phyloP scores from a whole-genome alignment of 2,113 vertebrate species.

The Gopherus evgoodei region DNA sequence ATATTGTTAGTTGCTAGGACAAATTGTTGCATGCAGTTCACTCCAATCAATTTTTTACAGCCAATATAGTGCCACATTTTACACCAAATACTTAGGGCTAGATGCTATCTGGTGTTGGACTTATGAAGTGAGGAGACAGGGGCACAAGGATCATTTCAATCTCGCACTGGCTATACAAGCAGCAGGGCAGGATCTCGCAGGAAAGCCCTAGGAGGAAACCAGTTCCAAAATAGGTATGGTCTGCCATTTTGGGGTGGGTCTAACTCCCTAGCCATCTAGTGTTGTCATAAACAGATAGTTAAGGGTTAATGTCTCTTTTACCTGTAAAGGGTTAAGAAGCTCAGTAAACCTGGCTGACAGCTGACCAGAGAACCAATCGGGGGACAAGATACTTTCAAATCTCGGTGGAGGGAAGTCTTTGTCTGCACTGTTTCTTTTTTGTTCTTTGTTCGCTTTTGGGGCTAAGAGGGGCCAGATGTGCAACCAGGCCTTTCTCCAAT shows the following conservation, averaged over 20 bases:
- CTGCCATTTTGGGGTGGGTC: not conserved
- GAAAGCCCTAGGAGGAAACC: not conserved
- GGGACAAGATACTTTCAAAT: too few relatives aligned
- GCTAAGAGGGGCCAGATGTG: too few relatives aligned
- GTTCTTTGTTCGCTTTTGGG: too few relatives aligned
- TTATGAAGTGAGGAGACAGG: not conserved
- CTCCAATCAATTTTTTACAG: constrained; percentile 22
- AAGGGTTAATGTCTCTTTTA: too few relatives aligned
- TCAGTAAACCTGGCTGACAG: too few relatives aligned
- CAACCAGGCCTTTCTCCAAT: too few relatives aligned
- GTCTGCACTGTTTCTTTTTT: too few relatives aligned
- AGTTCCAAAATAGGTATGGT: not conserved
- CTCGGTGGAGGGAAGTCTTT: too few relatives aligned
- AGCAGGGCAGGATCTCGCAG: not conserved
- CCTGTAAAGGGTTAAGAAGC: too few relatives aligned
- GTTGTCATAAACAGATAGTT: too few relatives aligned
- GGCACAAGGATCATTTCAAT: not conserved
- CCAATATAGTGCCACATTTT: constrained; percentile 31
- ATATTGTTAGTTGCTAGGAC: constrained; percentile 37
- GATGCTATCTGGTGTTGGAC: not conserved
- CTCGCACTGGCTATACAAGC: not conserved
- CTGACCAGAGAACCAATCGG: too few relatives aligned
- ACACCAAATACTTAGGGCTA: not conserved
- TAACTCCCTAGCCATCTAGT: not conserved
- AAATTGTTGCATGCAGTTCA: constrained; percentile 43